Evolutionary conservation across 1,140 invertebrate species (phyloP).

Genomic region (Atta cephalotes): DNA sequence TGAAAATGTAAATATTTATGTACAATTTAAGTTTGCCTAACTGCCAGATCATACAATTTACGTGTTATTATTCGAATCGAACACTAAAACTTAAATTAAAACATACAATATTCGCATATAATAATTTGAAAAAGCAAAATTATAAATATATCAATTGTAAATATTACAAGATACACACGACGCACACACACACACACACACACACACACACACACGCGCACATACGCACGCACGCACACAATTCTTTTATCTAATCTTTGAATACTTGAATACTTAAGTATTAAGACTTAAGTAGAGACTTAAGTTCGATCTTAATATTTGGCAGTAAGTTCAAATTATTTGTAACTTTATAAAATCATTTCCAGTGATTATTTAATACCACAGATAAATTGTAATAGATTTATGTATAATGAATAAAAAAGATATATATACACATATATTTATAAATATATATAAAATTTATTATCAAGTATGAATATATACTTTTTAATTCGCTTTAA

Average conservation of each 20-base stretch:
- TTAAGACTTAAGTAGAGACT: background rate
- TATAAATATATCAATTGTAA: too few relatives aligned
- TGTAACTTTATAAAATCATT: background rate
- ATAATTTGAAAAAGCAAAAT: too few relatives aligned
- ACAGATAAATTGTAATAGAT: background rate
- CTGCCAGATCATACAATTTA: too few relatives aligned
- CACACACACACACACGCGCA: too few relatives aligned
- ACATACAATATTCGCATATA: too few relatives aligned
- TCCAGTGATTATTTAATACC: background rate
- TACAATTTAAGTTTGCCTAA: too few relatives aligned
- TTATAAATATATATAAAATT: constrained; percentile 15
- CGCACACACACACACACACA: background rate
- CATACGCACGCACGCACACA: background rate
- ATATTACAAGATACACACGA: too few relatives aligned
- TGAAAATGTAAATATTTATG: too few relatives aligned
- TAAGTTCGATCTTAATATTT: constrained; percentile 7
- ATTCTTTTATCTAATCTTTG: background rate
- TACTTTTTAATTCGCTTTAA: constrained; percentile 32
- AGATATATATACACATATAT: constrained; percentile 2
- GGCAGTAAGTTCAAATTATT: constrained; percentile 34
- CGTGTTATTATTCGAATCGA: too few relatives aligned
- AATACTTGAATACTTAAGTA: background rate
- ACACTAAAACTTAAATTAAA: too few relatives aligned
- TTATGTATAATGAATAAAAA: constrained; percentile 7
- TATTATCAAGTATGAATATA: constrained; percentile 24